These are phyloP conservation scores for Cirrhinus mrigala DNA, from an alignment of 2,797 vertebrate genomes.

Conservation along the genomic window DNA sequence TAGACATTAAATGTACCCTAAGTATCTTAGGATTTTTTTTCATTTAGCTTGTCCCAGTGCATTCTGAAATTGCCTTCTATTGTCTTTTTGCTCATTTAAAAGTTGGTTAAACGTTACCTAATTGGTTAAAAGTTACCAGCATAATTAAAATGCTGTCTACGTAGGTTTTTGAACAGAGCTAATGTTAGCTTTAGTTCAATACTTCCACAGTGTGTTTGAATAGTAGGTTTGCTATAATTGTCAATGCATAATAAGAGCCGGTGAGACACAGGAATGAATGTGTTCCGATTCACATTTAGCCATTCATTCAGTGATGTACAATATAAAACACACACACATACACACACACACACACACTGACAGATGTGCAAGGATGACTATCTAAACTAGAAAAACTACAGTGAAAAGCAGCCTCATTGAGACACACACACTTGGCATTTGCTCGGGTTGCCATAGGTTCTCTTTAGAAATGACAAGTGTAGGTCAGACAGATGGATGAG, in stretches of 20 bases:
- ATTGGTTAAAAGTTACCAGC: background rate
- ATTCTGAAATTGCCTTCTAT: background rate
- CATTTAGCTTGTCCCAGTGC: background rate
- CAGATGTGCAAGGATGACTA: slow-evolving; percentile 7
- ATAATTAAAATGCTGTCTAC: slow-evolving; percentile 1
- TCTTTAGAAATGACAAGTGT: slow-evolving; percentile 21
- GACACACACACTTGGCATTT: slow-evolving; percentile 4
- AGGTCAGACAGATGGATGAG: slow-evolving; percentile 30
- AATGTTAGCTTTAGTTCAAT: slow-evolving; percentile 27
- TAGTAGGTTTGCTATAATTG: background rate
- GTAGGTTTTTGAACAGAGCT: background rate
- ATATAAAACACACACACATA: slow-evolving; percentile 16
- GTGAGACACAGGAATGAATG: slow-evolving; percentile 9
- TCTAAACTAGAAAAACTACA: background rate
- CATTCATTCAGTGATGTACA: background rate
- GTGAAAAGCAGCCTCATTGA: slow-evolving; percentile 12
- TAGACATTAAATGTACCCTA: background rate
- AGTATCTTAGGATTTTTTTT: background rate
- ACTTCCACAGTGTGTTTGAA: slow-evolving; percentile 5
- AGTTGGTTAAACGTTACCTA: background rate
- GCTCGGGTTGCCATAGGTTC: slow-evolving; percentile 16
- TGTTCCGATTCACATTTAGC: background rate
- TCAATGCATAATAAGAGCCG: background rate
- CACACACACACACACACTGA: background rate
- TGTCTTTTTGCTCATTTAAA: background rate